Conservation (phyloP, 2,113 vertebrate species). For the Numenius arquata region DNA sequence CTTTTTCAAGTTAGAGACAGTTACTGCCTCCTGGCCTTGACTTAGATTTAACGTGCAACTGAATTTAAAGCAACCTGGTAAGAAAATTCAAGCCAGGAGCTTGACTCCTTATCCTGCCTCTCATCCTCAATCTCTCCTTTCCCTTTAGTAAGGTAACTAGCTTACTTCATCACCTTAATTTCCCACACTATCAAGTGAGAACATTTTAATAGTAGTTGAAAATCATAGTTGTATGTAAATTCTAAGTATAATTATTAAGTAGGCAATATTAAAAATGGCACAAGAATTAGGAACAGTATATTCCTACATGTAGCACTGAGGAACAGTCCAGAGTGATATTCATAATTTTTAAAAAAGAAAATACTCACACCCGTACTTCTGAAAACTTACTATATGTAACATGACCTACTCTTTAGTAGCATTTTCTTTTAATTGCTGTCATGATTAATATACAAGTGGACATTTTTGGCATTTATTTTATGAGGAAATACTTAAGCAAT, state of each 20-base stretch:
- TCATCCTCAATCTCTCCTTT: neutral
- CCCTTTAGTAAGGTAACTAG: neutral
- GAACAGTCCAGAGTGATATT: neutral
- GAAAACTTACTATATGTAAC: neutral
- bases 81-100: neutral
- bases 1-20: neutral
- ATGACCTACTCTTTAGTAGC: neutral
- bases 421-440: neutral
- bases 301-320: neutral
- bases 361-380: neutral
- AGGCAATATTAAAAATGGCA: neutral
- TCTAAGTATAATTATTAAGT: neutral
- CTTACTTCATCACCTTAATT: neutral
- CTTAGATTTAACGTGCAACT: neutral
- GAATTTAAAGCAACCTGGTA: neutral
- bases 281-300: neutral
- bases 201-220: neutral
- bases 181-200: neutral
- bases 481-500: neutral
- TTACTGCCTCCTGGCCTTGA: neutral
- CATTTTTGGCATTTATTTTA: neutral
- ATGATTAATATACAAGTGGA: neutral
- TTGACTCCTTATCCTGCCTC: neutral
- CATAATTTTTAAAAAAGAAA: neutral
- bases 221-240: neutral